phyloP scores from a whole-genome alignment of 1,140 invertebrate species.

The Drosophila kepulauana region DNA sequence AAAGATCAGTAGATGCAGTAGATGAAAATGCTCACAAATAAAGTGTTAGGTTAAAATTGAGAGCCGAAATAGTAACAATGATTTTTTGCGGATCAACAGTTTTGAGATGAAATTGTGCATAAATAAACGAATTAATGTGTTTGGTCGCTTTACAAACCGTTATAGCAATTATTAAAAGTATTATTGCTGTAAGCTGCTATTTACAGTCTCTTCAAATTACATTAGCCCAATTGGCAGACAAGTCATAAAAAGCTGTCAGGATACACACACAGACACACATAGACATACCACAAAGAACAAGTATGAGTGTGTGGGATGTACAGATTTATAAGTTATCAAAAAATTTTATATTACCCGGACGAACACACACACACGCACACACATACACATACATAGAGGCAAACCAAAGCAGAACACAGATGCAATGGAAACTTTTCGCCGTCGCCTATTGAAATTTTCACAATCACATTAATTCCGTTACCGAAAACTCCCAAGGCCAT shows the following conservation, averaged over 20 bases:
- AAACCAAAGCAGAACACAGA: slow-evolving; percentile 20
- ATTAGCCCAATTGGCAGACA: slow-evolving; percentile 7
- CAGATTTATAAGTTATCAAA: slow-evolving; percentile 68
- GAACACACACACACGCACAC: slow-evolving; percentile 19
- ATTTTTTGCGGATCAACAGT: background rate
- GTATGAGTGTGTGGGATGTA: slow-evolving; percentile 12
- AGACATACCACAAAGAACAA: background rate
- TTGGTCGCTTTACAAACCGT: background rate
- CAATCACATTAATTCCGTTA: slow-evolving; percentile 74
- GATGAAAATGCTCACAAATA: background rate
- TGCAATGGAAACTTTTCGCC: slow-evolving; percentile 53
- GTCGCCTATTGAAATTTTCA: slow-evolving; percentile 65
- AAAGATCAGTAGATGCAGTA: too few relatives aligned
- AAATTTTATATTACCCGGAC: slow-evolving; percentile 52
- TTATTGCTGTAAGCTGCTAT: slow-evolving; percentile 26
- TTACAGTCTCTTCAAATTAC: slow-evolving; percentile 14
- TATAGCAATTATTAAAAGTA: background rate
- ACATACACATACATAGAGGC: slow-evolving; percentile 13
- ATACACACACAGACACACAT: slow-evolving; percentile 20
- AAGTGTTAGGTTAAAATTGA: background rate
- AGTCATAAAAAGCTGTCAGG: slow-evolving; percentile 29
- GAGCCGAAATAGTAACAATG: background rate
- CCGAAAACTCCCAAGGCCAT: slow-evolving; percentile 73
- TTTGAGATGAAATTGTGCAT: background rate
- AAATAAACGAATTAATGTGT: background rate